These are phyloP conservation scores for Habropoda laboriosa DNA, from an alignment of 1,140 invertebrate genomes.

Conservation along the genomic window DNA sequence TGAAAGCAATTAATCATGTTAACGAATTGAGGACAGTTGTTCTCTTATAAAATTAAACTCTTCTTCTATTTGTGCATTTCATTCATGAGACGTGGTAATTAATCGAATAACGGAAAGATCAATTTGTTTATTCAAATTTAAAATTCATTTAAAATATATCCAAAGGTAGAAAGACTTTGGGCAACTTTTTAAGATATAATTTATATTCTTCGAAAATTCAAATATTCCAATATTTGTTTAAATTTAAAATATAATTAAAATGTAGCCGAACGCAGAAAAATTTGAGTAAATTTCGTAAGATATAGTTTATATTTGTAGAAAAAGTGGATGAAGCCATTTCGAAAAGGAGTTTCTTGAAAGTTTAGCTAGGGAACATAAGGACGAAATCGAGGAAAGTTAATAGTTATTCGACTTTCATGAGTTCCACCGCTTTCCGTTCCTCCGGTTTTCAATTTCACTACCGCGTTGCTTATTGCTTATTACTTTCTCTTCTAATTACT, in stretches of 20 bases:
- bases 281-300: not conserved
- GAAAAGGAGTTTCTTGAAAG: not conserved
- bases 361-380: not conserved
- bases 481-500: slow-evolving; percentile 10
- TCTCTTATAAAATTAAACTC: no score
- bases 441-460: slow-evolving; percentile 7
- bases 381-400: not conserved
- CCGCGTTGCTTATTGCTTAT: slow-evolving; percentile 1
- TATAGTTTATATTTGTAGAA: no score
- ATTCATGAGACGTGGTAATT: no score
- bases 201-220: no score
- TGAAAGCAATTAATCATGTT: not conserved
- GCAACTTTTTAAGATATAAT: not conserved
- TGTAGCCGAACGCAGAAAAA: no score
- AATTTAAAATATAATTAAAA: not conserved
- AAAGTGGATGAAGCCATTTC: not conserved
- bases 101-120: not conserved
- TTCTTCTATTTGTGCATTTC: no score
- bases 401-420: not conserved
- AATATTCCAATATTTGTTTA: not conserved
- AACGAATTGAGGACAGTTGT: not conserved
- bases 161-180: not conserved
- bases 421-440: slow-evolving; percentile 7
- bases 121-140: not conserved
- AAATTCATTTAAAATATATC: no score